Evolutionary conservation across 1,140 invertebrate genomes (phyloP).

Genomic region (Berghia stephanieae): DNA sequence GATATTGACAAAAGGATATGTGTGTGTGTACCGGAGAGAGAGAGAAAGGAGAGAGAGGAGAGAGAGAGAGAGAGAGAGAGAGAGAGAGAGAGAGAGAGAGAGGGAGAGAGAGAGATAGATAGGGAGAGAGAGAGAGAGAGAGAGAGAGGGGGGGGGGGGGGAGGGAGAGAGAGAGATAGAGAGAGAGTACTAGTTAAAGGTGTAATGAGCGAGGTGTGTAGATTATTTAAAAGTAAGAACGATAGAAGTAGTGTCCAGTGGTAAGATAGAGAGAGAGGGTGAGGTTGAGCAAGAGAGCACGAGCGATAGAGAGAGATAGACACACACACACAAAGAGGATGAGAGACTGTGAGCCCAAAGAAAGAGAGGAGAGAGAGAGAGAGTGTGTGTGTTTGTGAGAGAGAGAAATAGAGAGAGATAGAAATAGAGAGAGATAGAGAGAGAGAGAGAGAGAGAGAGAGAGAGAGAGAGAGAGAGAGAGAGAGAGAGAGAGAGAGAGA

Average conservation of each 20-base stretch:
- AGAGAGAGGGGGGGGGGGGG: too few species aligned
- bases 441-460: too few species aligned
- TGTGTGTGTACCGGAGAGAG: background rate
- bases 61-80: conserved; percentile 12
- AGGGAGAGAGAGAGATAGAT: background rate
- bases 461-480: conserved; percentile 7
- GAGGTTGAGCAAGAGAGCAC: background rate
- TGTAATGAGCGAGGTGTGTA: too few species aligned
- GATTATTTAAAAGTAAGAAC: too few species aligned
- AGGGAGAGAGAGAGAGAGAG: background rate
- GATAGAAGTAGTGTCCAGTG: too few species aligned
- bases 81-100: background rate
- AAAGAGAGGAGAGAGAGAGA: conserved; percentile 5
- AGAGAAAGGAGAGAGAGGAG: background rate
- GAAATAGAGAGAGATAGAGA: too few species aligned
- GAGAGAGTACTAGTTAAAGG: too few species aligned
- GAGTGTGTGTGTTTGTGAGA: too few species aligned
- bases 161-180: background rate
- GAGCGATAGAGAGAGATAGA: background rate
- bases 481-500: conserved; percentile 7
- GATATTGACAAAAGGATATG: background rate
- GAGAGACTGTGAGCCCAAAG: background rate
- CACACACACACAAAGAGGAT: background rate
- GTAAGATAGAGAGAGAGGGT: conserved; percentile 13
- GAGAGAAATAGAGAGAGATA: too few species aligned